Percentiles rank a stretch among this genome's conserved stretches.
Conservation (phyloP, 2,888 invertebrate species). For the Sinhomidia bicolor region DNA sequence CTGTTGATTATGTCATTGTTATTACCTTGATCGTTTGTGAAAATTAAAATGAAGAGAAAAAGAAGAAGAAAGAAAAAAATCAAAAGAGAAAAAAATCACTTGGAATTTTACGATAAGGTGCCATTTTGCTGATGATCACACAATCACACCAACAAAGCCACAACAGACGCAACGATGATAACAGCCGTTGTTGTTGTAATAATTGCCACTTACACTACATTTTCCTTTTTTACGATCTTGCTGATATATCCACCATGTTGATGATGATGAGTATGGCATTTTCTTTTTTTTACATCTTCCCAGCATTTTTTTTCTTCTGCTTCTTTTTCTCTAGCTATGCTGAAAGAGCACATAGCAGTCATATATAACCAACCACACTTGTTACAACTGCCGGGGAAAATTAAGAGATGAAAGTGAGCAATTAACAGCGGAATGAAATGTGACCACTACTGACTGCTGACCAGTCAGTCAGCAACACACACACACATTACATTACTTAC, state of each 20-base stretch:
- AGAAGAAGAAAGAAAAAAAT: neutral
- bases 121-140: slow-evolving; percentile 4
- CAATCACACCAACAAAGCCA: neutral
- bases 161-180: neutral
- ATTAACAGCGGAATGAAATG: slow-evolving; percentile 71
- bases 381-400: slow-evolving; percentile 39
- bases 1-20: slow-evolving; percentile 15
- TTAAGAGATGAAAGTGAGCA: slow-evolving; percentile 73
- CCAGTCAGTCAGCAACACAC: slow-evolving; percentile 57
- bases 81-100: neutral
- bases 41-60: too few species aligned
- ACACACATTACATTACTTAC: too few species aligned
- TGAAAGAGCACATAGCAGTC: too few species aligned
- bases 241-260: neutral
- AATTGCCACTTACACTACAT: slow-evolving; percentile 12
- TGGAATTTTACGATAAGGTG: slow-evolving; percentile 9
- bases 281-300: neutral
- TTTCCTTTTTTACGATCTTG: slow-evolving; percentile 13
- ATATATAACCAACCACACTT: too few species aligned
- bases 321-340: neutral
- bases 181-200: neutral
- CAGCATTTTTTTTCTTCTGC: neutral
- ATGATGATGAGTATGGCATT: neutral
- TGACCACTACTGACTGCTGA: slow-evolving; percentile 44
- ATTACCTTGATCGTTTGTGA: neutral